Conservation (phyloP, 2,113 vertebrate species). For the Martes martes region DNA sequence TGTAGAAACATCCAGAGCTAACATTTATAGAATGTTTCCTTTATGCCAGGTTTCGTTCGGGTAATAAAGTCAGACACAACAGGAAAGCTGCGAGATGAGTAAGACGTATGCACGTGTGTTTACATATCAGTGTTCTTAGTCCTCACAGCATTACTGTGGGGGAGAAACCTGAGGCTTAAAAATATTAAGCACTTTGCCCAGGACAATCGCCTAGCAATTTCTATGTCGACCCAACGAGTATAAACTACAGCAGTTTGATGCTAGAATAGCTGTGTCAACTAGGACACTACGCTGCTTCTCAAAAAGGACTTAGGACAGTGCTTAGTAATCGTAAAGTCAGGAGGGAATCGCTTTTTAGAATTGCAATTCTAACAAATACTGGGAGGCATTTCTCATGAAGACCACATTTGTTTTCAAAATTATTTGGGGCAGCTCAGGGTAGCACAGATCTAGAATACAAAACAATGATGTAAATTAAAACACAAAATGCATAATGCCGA, state of each 20-base stretch:
- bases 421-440: not conserved
- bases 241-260: not conserved
- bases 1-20: not conserved
- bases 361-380: not conserved
- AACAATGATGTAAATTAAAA: not conserved
- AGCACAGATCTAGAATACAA: not conserved
- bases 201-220: not conserved
- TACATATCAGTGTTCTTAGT: not conserved
- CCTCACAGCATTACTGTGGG: not conserved
- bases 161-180: not conserved
- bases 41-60: not conserved
- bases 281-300: not conserved
- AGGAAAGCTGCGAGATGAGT: not conserved
- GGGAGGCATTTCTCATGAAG: not conserved
- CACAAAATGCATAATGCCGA: not conserved
- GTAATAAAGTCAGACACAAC: slow-evolving; percentile 12
- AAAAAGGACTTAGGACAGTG: not conserved
- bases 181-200: not conserved
- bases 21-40: not conserved
- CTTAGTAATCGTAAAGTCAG: not conserved
- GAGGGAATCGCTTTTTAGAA: not conserved
- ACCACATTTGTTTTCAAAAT: not conserved
- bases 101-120: not conserved
- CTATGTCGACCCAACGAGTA: not conserved
- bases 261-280: not conserved